These are phyloP conservation scores for Anorthoa munda DNA, from an alignment of 2,888 invertebrate genomes.

Conservation along the genomic window DNA sequence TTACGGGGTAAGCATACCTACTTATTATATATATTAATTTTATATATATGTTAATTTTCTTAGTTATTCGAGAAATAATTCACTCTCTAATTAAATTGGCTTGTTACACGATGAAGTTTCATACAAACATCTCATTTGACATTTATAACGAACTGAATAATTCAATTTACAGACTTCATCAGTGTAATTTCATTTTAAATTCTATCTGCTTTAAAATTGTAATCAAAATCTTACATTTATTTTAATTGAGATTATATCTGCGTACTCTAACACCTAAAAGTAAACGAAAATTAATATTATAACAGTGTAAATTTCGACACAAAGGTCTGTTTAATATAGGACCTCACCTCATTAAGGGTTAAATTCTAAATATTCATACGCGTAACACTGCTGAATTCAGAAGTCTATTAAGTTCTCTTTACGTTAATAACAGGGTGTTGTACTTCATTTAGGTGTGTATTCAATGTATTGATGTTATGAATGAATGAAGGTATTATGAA, in stretches of 20 bases:
- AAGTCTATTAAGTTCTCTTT: constrained; percentile 55
- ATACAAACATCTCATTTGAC: not conserved
- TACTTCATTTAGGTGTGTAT: constrained; percentile 49
- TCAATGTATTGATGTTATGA: constrained; percentile 40
- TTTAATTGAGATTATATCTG: constrained; percentile 19
- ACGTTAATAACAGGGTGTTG: constrained; percentile 37
- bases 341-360: constrained; percentile 62
- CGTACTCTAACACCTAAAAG: constrained; percentile 47
- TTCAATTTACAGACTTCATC: constrained; percentile 24
- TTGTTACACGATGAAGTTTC: not conserved
- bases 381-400: constrained; percentile 49
- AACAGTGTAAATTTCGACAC: constrained; percentile 55
- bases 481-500: constrained; percentile 14
- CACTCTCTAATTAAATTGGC: not conserved
- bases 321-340: constrained; percentile 62
- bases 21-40: too few relatives aligned
- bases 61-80: not conserved
- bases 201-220: constrained; percentile 16
- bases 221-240: constrained; percentile 29
- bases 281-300: constrained; percentile 63
- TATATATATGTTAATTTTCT: not conserved
- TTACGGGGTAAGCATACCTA: not conserved
- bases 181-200: constrained; percentile 31
- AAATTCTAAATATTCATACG: constrained; percentile 66
- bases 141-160: constrained; percentile 10